Base-by-base conservation (phyloP, 1,140 invertebrate species). In the Sitophilus oryzae region DNA sequence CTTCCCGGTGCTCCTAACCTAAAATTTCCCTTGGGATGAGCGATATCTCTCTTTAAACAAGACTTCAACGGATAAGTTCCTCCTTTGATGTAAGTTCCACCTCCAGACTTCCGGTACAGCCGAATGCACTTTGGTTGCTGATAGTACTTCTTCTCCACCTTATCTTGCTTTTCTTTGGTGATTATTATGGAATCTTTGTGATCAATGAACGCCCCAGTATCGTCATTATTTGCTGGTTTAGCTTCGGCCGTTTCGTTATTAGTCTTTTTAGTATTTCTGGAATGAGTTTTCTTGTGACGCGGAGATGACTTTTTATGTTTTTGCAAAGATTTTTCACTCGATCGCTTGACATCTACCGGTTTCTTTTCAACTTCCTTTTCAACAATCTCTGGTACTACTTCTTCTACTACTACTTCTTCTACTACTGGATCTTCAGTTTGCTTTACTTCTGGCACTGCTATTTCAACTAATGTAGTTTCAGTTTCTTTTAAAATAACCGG, bases 101-200 rank as follows among this genome's bases (percentile, higher is more conserved):
- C 38, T 21, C 35, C 45, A 5, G 42, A 14, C 15, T 65, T 65
- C 37, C 60, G 59, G 15, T 61, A 63, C 16, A 68, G 47, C 41
- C 61, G 55, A 16, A 68, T 62, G 35, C 59, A 65, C 50, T 64
- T 66, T 6, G 65, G 64, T 47, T 68, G 65, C 25, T 64, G 57
- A 47, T 56, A 58, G 43, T 58, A 43, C 14, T 59, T 47, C 36
- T 59, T 66, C 22, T 50, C 56, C 56, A 50, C 35, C 50, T 66
- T 52, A 59, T 66, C 53, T 22, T 55, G 45, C 30, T 56, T 56
- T 6, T 42, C 37, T 18, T 56, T 56, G 18, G 38, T 49, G 2
- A 56, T 56, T 43, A 48, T 45, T 1, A 49, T 42, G 23, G 53
- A 56, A 23, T 56, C 53, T 44, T 56, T 56, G 15, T 43, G 40